These are phyloP conservation scores for Aselliscus stoliczkanus DNA, from an alignment of 2,797 vertebrate species.

Conservation along the genomic window DNA sequence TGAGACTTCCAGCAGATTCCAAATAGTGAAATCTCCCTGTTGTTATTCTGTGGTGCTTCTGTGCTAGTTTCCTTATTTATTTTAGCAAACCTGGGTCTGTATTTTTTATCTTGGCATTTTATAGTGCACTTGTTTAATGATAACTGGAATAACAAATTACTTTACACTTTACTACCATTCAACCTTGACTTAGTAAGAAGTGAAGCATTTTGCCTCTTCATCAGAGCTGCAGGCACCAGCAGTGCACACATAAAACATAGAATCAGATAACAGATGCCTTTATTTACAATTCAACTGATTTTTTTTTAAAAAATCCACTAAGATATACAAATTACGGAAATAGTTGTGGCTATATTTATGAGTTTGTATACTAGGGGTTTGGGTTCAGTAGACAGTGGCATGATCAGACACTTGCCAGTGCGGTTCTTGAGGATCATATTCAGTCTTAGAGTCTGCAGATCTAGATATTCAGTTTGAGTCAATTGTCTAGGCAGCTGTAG, in stretches of 20 bases:
- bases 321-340: background rate
- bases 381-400: background rate
- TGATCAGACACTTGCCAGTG: background rate
- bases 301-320: background rate
- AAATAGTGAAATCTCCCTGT: background rate
- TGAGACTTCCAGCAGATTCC: background rate
- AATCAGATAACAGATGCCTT: background rate
- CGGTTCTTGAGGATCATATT: background rate
- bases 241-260: background rate
- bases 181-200: background rate
- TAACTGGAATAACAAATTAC: background rate
- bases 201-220: background rate
- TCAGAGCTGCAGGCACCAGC: background rate
- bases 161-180: background rate
- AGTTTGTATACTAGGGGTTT: background rate
- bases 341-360: background rate
- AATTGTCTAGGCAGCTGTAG: background rate
- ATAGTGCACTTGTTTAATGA: background rate
- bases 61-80: background rate
- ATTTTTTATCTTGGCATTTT: background rate
- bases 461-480: background rate
- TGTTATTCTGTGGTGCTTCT: background rate
- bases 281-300: background rate
- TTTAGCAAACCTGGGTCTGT: background rate
- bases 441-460: background rate